A percentile compares a stretch with the other conserved stretches of the same genome.
Evolutionary conservation across 2,888 invertebrate genomes (phyloP).

Genomic region (Hydroisotoma schaefferi): DNA sequence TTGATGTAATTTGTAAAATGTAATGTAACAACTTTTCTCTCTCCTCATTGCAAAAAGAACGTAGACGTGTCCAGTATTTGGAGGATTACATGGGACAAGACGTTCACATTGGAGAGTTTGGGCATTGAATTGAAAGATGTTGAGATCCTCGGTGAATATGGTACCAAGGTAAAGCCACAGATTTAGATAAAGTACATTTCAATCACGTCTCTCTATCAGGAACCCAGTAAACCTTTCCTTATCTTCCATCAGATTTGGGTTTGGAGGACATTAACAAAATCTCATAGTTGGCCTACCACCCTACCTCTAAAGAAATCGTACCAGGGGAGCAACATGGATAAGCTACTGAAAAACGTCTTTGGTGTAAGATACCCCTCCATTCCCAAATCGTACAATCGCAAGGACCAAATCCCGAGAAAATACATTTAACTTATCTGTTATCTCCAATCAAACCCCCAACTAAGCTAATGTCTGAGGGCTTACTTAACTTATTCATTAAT

Average conservation of each 20-base stretch:
- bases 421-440: too few relatives aligned
- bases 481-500: too few relatives aligned
- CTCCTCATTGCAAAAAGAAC: neutral
- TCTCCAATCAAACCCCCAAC: too few relatives aligned
- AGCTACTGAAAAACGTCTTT: slow-evolving; percentile 6
- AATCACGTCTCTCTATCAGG: neutral
- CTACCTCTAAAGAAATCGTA: neutral
- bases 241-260: slow-evolving; percentile 2
- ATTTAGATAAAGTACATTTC: neutral
- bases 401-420: too few relatives aligned
- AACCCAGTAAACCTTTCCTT: neutral
- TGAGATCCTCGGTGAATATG: neutral
- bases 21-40: neutral
- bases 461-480: too few relatives aligned
- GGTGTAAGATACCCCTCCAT: neutral
- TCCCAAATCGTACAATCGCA: too few relatives aligned
- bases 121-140: neutral
- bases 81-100: neutral
- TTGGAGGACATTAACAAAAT: neutral
- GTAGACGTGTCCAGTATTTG: neutral
- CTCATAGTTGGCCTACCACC: neutral
- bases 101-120: neutral
- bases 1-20: neutral
- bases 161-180: neutral
- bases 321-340: neutral